A percentile compares a stretch with the other conserved stretches of the same genome.
Conservation (phyloP, 2,888 invertebrate species). For the Acronicta psi region DNA sequence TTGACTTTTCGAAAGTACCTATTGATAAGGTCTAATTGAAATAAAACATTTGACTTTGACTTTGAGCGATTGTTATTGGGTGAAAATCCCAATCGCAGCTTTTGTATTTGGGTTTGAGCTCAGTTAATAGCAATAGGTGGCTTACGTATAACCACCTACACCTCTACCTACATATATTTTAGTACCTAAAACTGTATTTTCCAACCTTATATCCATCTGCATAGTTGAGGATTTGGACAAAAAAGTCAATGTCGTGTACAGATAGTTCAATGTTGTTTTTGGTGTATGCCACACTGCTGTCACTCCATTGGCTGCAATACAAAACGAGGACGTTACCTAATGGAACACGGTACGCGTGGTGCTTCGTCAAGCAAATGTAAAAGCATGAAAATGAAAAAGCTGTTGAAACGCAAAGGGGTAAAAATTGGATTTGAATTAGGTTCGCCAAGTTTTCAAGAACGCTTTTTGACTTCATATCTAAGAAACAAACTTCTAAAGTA, state of each 20-base stretch:
- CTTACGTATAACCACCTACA: too few relatives aligned
- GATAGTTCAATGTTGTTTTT: conserved; percentile 79
- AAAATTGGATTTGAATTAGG: conserved; percentile 22
- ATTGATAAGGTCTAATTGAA: too few relatives aligned
- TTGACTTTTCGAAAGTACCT: too few relatives aligned
- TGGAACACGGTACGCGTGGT: conserved; percentile 38
- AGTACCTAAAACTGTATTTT: neutral
- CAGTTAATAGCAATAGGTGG: too few relatives aligned
- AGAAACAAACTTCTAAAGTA: too few relatives aligned
- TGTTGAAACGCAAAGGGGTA: conserved; percentile 23
- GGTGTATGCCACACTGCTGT: conserved; percentile 57
- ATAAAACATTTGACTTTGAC: too few relatives aligned
- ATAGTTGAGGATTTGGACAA: conserved; percentile 75
- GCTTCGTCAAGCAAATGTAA: conserved; percentile 47
- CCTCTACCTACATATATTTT: too few relatives aligned
- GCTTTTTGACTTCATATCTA: too few relatives aligned
- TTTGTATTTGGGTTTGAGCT: too few relatives aligned
- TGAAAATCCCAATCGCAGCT: too few relatives aligned
- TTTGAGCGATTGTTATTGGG: too few relatives aligned
- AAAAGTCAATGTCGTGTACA: conserved; percentile 80
- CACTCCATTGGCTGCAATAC: conserved; percentile 71
- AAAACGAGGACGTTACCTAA: conserved; percentile 42
- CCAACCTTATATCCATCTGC: conserved; percentile 76
- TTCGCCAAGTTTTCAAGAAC: neutral
- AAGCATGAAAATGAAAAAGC: conserved; percentile 47